A percentile compares a stretch with the other conserved stretches of the same genome.
Evolutionary conservation across 2,113 vertebrate species (phyloP).

Genomic region (Galbula dea): DNA sequence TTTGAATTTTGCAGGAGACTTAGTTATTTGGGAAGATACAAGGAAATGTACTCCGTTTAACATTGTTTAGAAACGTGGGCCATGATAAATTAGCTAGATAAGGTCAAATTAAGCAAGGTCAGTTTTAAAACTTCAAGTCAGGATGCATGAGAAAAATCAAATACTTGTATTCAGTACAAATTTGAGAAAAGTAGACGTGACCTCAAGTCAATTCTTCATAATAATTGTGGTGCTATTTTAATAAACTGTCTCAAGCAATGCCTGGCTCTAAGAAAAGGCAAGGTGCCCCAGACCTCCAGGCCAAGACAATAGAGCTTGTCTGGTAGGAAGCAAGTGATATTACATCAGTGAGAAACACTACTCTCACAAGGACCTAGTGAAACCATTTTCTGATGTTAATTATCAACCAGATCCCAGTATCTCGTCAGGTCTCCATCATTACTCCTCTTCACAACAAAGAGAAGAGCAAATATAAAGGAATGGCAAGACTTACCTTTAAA

Average conservation of each 20-base stretch:
- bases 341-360: background rate
- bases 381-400: background rate
- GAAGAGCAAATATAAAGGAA: background rate
- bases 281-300: background rate
- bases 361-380: background rate
- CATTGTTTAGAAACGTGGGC: background rate
- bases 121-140: background rate
- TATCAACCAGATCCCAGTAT: background rate
- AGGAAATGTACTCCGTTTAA: conserved; percentile 21
- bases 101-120: conserved; percentile 50
- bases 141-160: background rate
- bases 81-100: conserved; percentile 21
- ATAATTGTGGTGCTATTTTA: background rate
- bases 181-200: background rate
- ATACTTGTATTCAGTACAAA: background rate
- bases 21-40: conserved; percentile 8
- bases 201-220: background rate
- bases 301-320: background rate
- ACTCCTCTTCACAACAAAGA: background rate
- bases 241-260: background rate
- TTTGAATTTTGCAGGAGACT: conserved; percentile 49
- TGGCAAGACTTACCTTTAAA: background rate
- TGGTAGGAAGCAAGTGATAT: background rate
- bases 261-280: background rate
- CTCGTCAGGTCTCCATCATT: background rate